Conservation (phyloP, 2,888 invertebrate species). For the Epinotia ramella region DNA sequence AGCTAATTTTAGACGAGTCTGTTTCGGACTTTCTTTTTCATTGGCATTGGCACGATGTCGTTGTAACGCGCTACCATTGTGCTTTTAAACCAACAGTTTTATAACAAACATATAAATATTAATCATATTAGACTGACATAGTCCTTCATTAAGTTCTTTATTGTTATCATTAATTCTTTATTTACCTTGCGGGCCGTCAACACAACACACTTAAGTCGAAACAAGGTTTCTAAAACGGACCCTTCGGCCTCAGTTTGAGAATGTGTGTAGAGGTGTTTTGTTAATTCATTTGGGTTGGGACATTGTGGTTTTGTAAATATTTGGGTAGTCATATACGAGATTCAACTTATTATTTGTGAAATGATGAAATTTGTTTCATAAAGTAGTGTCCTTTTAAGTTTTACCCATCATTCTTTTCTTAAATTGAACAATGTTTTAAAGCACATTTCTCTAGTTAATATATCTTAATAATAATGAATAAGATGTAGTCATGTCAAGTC, state of each 20-base stretch:
- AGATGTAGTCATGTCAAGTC: too few relatives aligned
- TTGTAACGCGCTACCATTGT: neutral
- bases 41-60: slow-evolving; percentile 24
- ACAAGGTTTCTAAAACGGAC: slow-evolving; percentile 58
- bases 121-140: slow-evolving; percentile 48
- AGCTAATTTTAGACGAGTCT: slow-evolving; percentile 31
- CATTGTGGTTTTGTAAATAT: slow-evolving; percentile 16
- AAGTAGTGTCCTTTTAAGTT: neutral
- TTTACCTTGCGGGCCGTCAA: slow-evolving; percentile 68
- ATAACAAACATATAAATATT: neutral
- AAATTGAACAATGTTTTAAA: neutral
- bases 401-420: neutral
- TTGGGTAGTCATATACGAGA: neutral
- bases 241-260: slow-evolving; percentile 59
- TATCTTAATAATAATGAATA: too few relatives aligned
- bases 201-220: slow-evolving; percentile 49
- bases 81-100: slow-evolving; percentile 9
- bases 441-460: too few relatives aligned
- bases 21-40: slow-evolving; percentile 44
- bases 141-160: slow-evolving; percentile 73
- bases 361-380: neutral
- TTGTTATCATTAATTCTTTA: slow-evolving; percentile 69
- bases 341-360: neutral
- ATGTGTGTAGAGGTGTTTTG: slow-evolving; percentile 68
- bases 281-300: slow-evolving; percentile 10